These are phyloP conservation scores for Muraenolepis orangiensis DNA, from an alignment of 2,797 vertebrate genomes.

Conservation along the genomic window DNA sequence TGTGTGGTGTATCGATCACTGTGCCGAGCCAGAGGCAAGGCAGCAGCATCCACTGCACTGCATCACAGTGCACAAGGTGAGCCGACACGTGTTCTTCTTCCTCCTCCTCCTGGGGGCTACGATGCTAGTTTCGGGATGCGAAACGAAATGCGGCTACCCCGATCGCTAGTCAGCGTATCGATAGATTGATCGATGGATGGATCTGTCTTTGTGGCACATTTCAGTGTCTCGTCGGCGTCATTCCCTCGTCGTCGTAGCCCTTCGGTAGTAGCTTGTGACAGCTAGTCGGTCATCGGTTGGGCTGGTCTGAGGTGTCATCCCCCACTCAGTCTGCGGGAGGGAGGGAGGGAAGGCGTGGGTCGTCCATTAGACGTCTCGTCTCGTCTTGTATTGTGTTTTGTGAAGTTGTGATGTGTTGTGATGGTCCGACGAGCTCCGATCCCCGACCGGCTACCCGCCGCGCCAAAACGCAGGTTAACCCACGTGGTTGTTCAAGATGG, in stretches of 20 bases:
- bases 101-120: conserved; percentile 4
- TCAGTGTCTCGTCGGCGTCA: neutral
- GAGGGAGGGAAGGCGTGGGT: too few relatives aligned
- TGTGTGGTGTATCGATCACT: neutral
- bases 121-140: conserved; percentile 8
- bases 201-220: conserved; percentile 6
- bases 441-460: conserved; percentile 2
- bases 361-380: too few relatives aligned
- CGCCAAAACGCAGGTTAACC: conserved; percentile 57
- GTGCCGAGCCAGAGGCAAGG: neutral
- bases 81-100: conserved; percentile 29
- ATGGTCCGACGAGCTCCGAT: conserved; percentile 48
- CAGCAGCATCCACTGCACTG: conserved; percentile 7
- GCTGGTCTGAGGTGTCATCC: too few relatives aligned
- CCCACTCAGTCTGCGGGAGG: too few relatives aligned
- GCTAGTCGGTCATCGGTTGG: too few relatives aligned
- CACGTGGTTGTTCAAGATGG: conserved; percentile 62
- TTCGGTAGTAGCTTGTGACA: too few relatives aligned
- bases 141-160: neutral
- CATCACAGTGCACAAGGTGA: conserved; percentile 10
- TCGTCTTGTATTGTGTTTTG: too few relatives aligned
- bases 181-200: neutral
- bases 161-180: conserved; percentile 27
- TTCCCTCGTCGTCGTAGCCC: too few relatives aligned
- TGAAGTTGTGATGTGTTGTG: conserved; percentile 31